Evolutionary conservation across 2,888 invertebrate genomes (phyloP).

Genomic region (Leptopilina drosophilae): DNA sequence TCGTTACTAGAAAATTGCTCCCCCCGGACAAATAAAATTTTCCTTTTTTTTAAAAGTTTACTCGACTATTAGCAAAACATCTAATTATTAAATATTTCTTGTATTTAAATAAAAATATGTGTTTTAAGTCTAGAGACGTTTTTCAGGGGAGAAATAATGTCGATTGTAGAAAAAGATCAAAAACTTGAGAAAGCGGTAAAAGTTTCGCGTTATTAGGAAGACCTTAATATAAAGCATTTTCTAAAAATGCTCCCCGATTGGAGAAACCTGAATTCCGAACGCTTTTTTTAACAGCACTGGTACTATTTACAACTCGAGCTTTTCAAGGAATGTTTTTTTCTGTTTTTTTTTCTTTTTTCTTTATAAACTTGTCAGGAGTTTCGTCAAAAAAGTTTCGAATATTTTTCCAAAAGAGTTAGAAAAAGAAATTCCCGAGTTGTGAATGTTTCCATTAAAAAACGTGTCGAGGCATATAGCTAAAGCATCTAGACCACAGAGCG

Average conservation of each 20-base stretch:
- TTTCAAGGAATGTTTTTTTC: constrained; percentile 71
- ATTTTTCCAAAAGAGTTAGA: constrained; percentile 14
- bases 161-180: no score
- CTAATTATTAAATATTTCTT: no score
- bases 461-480: constrained; percentile 65
- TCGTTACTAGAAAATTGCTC: constrained; percentile 64
- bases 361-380: constrained; percentile 39
- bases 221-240: constrained; percentile 68
- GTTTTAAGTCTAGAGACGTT: no score
- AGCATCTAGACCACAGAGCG: constrained; percentile 68
- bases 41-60: no score
- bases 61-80: no score
- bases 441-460: constrained; percentile 65
- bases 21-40: constrained; percentile 47
- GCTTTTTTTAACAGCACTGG: constrained; percentile 60
- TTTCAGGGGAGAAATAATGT: no score
- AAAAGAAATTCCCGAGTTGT: constrained; percentile 58
- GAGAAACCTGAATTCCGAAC: constrained; percentile 72
- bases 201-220: constrained; percentile 66
- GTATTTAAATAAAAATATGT: no score
- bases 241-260: constrained; percentile 46
- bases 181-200: constrained; percentile 50
- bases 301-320: constrained; percentile 67
- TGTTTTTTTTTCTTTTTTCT: constrained; percentile 52
- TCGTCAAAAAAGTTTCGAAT: neutral